phyloP scores from a whole-genome alignment of 2,113 vertebrate species.

The Platichthys flesus region DNA sequence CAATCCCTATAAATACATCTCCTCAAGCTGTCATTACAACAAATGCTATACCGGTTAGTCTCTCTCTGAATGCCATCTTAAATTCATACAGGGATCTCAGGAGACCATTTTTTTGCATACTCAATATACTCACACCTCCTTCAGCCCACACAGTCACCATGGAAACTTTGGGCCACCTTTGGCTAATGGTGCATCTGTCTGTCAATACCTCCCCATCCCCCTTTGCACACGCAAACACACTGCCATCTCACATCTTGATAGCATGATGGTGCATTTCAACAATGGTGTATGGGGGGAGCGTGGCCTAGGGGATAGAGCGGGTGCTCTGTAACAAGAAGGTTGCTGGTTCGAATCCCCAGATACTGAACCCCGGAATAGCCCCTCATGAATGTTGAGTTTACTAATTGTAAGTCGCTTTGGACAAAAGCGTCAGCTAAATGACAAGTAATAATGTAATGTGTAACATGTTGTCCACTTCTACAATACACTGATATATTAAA shows the following conservation, averaged over 20 bases:
- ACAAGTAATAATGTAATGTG: too few species aligned
- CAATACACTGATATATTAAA: not conserved
- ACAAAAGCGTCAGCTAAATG: too few species aligned
- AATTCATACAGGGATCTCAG: conserved; percentile 79
- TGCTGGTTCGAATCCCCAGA: too few species aligned
- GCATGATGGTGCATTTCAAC: conserved; percentile 17
- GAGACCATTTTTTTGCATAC: conserved; percentile 82
- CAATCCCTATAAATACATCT: conserved; percentile 10
- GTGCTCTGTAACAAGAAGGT: too few species aligned
- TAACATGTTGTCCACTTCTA: not conserved
- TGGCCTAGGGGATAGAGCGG: too few species aligned
- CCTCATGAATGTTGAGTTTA: too few species aligned
- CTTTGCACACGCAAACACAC: conserved; percentile 11
- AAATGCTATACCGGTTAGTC: conserved; percentile 47
- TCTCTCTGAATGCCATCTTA: conserved; percentile 74
- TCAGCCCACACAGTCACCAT: conserved; percentile 83
- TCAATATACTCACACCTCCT: conserved; percentile 83
- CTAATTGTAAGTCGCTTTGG: too few species aligned
- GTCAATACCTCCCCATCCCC: conserved; percentile 28
- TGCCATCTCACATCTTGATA: conserved; percentile 14
- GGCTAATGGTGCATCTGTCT: conserved; percentile 70
- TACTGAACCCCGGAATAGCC: too few species aligned
- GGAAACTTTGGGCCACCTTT: conserved; percentile 81
- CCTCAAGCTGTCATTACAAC: conserved; percentile 24
- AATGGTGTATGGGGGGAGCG: not conserved